Evolutionary conservation across 2,888 invertebrate genomes (phyloP), one percentile per base, ranked within the genome.

Genomic region (Thelaira solivaga): DNA sequence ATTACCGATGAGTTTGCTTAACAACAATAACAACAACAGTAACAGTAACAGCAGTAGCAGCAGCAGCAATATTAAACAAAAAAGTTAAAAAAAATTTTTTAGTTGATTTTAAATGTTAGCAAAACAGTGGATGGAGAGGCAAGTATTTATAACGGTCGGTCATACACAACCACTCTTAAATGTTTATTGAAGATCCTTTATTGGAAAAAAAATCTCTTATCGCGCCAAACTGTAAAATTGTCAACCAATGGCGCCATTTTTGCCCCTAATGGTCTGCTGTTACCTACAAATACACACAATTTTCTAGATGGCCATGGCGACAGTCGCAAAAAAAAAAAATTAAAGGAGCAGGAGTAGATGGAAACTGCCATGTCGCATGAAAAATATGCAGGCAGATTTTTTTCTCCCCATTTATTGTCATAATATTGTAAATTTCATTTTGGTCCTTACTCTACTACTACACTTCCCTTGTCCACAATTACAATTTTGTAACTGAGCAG

Each of bases 1-100:
- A 81, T 82, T 81, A 76, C 77, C 76, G 81, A 80, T 79, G 79
- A 80, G 80, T 80, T 81, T 67, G 77, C 77, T 67, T 51, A 73
- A n/a, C n/a, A n/a, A n/a, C n/a, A 72, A 67, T 47, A 71, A 55
- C 57, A 69, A 64, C 65, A 75, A 59, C 61, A 61, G 41, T 57
- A 64, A 45, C 45, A 62, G 16, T 43, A 34, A 2, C 20, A 47
- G 18, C 49, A 34, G 8, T 26, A 55, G 20, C 26, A 68, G 39
- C 29, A 53, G 13, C 29, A 34, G 29, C 61, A 29, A 62, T 24
- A 55, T 67, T 45, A 67, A 51, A n/a, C 43, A 76, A 49, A 71
- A 73, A 51, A 69, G n/a, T 64, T 55, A 51, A 26, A 41, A 53
- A n/a, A n/a, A n/a, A n/a, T n/a, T 61, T 41, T 29, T 11, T 31